phyloP scores from a whole-genome alignment of 2,113 vertebrate species.

The Leptosomus discolor region DNA sequence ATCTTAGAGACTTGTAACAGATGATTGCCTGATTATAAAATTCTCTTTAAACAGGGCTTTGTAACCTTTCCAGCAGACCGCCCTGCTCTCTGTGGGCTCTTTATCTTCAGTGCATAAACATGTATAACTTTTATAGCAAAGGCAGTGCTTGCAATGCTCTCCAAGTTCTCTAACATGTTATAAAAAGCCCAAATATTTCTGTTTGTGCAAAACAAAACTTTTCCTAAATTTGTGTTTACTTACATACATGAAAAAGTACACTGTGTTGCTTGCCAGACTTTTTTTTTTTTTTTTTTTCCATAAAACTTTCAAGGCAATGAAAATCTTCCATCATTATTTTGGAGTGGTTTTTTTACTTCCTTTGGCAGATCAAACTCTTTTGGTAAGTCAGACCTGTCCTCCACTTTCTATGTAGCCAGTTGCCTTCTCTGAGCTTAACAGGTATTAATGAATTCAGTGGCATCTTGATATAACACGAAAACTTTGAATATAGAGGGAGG shows the following conservation, averaged over 20 bases:
- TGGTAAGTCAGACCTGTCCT: not conserved
- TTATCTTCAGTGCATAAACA: slow-evolving; percentile 1
- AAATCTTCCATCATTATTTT: not conserved
- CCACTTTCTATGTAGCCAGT: not conserved
- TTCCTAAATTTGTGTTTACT: not conserved
- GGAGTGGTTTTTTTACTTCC: not conserved
- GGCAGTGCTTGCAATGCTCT: not conserved
- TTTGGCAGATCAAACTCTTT: not conserved
- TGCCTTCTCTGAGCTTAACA: not conserved
- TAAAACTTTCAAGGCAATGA: not conserved
- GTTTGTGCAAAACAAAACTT: not conserved
- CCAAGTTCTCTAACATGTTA: not conserved
- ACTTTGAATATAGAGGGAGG: not conserved
- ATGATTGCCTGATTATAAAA: not conserved
- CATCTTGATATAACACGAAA: not conserved
- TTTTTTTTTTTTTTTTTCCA: not conserved
- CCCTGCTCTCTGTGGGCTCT: not conserved
- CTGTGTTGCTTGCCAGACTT: not conserved
- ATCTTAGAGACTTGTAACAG: slow-evolving; percentile 2
- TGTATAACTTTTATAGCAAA: not conserved
- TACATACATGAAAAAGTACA: not conserved
- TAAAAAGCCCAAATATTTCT: not conserved
- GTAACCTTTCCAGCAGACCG: not conserved
- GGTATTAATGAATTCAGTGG: not conserved
- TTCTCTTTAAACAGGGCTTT: not conserved